Conservation (phyloP, 2,797 vertebrate genomes). For the Eospalax fontanierii region DNA sequence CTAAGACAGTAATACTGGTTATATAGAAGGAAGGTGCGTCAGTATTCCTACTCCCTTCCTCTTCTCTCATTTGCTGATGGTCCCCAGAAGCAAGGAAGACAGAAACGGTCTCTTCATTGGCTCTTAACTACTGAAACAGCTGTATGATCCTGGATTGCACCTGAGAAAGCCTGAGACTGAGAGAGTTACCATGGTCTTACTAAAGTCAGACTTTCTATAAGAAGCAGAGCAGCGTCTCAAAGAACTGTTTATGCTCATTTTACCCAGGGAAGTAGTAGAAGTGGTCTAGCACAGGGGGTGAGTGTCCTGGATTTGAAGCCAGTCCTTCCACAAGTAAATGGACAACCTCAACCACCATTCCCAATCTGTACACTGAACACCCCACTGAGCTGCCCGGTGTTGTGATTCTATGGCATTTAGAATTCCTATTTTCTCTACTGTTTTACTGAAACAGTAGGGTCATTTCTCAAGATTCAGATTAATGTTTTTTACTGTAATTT, state of each 20-base stretch:
- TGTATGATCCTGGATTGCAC: not conserved
- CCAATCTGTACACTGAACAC: not conserved
- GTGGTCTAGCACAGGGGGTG: not conserved
- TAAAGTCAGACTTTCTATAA: not conserved
- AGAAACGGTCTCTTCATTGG: not conserved
- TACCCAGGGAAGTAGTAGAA: not conserved
- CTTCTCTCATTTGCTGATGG: not conserved
- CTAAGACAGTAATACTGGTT: not conserved
- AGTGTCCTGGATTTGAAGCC: not conserved
- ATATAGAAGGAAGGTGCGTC: not conserved
- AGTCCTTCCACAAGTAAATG: not conserved
- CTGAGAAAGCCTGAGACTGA: not conserved
- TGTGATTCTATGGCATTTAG: not conserved
- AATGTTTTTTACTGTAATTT: not conserved
- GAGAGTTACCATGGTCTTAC: not conserved
- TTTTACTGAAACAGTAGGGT: not conserved
- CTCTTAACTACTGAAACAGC: not conserved
- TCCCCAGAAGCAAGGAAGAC: not conserved
- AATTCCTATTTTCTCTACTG: not conserved
- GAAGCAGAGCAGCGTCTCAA: not conserved
- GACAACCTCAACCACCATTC: not conserved
- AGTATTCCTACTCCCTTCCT: not conserved
- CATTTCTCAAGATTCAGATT: conserved; percentile 34
- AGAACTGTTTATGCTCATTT: not conserved
- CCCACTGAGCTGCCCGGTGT: not conserved